Evolutionary conservation across 2,888 invertebrate species (phyloP).

Genomic region (Luffia ferchaultella): DNA sequence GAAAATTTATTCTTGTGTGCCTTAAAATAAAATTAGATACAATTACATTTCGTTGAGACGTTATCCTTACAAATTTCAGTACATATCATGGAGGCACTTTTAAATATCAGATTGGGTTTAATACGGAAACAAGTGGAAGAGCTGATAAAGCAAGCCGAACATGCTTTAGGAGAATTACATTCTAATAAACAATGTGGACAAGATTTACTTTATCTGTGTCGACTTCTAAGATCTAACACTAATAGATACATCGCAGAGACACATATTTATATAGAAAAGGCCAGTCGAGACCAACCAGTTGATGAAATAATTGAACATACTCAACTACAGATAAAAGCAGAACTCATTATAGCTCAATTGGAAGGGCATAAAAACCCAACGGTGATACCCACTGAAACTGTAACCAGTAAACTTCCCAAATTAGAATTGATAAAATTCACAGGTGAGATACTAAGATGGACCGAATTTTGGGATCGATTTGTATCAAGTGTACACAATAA

Average conservation of each 20-base stretch:
- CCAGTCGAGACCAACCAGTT: not conserved
- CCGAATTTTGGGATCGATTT: constrained; percentile 20
- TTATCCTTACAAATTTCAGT: too few species aligned
- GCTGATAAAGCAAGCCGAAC: too few species aligned
- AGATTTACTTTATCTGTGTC: not conserved
- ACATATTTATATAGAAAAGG: not conserved
- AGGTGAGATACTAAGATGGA: constrained; percentile 17
- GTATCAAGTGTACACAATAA: constrained; percentile 13
- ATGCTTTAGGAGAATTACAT: too few species aligned
- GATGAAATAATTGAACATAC: not conserved
- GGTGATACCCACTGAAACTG: not conserved
- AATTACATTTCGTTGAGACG: too few species aligned
- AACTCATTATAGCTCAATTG: not conserved
- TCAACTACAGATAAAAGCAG: not conserved
- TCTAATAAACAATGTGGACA: too few species aligned
- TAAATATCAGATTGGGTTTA: too few species aligned
- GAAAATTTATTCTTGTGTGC: too few species aligned
- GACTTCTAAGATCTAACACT: not conserved
- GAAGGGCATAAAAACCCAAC: not conserved
- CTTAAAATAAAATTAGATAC: too few species aligned
- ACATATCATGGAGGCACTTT: too few species aligned
- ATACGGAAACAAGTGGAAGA: too few species aligned
- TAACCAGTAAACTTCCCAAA: constrained; percentile 7
- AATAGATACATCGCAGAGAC: not conserved
- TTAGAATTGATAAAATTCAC: constrained; percentile 14